A percentile compares a stretch with the other conserved stretches of the same genome.
phyloP scores from a whole-genome alignment of 2,888 invertebrate genomes.

The Lathronympha strigana region DNA sequence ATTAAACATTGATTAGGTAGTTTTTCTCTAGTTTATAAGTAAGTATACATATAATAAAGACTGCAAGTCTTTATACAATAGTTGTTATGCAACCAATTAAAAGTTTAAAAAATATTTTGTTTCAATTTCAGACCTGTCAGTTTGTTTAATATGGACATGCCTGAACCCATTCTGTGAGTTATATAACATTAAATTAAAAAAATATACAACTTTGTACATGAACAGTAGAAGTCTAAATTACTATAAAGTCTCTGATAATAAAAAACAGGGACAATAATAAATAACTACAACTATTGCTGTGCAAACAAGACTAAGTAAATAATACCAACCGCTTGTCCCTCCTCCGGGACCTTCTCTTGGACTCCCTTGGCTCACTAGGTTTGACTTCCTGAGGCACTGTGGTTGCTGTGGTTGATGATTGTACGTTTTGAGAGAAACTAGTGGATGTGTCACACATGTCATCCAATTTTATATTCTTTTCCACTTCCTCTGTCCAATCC shows the following conservation, averaged over 20 bases:
- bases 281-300: not conserved
- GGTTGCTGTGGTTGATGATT: slow-evolving; percentile 47
- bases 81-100: no score
- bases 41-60: no score
- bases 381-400: slow-evolving; percentile 63
- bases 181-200: no score
- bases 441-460: slow-evolving; percentile 69
- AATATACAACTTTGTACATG: no score
- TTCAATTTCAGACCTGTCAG: no score
- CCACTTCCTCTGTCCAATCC: slow-evolving; percentile 83
- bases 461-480: slow-evolving; percentile 76
- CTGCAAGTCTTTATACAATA: no score
- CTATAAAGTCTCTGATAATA: not conserved
- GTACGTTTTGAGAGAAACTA: slow-evolving; percentile 68
- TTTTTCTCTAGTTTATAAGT: no score
- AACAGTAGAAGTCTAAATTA: no score
- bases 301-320: not conserved
- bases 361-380: slow-evolving; percentile 61
- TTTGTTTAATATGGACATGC: no score
- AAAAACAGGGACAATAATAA: not conserved
- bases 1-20: not conserved
- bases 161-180: no score
- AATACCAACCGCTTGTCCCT: slow-evolving; percentile 70
- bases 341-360: slow-evolving; percentile 69
- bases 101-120: no score